These are phyloP conservation scores for Petrocephalus schoutedeni DNA, from an alignment of 2,797 vertebrate genomes.

Conservation along the genomic window DNA sequence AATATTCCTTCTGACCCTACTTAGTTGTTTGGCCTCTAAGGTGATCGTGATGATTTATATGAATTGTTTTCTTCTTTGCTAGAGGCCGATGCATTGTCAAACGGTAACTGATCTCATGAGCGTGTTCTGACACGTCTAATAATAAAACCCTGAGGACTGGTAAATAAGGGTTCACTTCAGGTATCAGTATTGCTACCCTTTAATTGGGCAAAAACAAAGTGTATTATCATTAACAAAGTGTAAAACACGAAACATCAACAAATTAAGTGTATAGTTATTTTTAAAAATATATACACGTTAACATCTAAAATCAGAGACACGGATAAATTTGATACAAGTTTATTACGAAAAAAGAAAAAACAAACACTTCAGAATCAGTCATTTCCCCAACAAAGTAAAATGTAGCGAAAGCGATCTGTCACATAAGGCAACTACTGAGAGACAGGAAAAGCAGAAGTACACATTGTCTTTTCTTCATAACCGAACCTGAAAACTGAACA, in stretches of 20 bases:
- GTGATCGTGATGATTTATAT: neutral
- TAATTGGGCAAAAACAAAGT: neutral
- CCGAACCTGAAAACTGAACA: conserved; percentile 58
- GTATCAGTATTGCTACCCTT: neutral
- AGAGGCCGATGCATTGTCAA: neutral
- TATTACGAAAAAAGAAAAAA: conserved; percentile 83
- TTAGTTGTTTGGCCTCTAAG: neutral
- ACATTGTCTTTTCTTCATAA: conserved; percentile 76
- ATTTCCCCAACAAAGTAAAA: conserved; percentile 49
- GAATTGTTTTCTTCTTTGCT: neutral
- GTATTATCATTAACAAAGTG: neutral
- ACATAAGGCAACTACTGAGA: conserved; percentile 70
- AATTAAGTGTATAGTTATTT: neutral
- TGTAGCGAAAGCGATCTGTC: conserved; percentile 67
- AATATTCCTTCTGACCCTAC: neutral
- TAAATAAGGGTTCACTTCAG: neutral
- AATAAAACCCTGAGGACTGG: neutral
- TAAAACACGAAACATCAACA: neutral
- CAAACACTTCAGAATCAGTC: conserved; percentile 53
- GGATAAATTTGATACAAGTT: conserved; percentile 63
- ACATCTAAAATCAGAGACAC: neutral
- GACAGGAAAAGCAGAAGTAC: conserved; percentile 54
- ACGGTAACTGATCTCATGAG: neutral
- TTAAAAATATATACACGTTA: neutral
- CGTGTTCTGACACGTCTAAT: neutral